Conservation (phyloP, 2,113 vertebrate species). For the human region GRCh38 chr6:11881001-11881500, state of each 20-base stretch:
- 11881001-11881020: neutral
- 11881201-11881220: neutral
- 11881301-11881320: neutral
- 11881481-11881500: too few relatives aligned
- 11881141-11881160: neutral
- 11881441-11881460: too few relatives aligned
- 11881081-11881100: neutral
- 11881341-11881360: neutral
- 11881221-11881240: neutral
- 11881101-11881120: neutral
- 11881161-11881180: neutral
- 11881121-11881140: too few relatives aligned
- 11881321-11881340: neutral
- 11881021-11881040: neutral
- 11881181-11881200: neutral
- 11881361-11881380: neutral
- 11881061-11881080: neutral
- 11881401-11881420: neutral
- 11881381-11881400: neutral
- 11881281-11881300: fast-evolving
- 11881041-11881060: neutral
- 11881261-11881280: neutral
- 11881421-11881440: too few relatives aligned
- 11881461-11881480: too few relatives aligned
- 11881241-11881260: neutral